A percentile compares a stretch with the other conserved stretches of the same genome.
phyloP scores from a whole-genome alignment of 2,888 invertebrate species.

The Onthophagus sagittarius region DNA sequence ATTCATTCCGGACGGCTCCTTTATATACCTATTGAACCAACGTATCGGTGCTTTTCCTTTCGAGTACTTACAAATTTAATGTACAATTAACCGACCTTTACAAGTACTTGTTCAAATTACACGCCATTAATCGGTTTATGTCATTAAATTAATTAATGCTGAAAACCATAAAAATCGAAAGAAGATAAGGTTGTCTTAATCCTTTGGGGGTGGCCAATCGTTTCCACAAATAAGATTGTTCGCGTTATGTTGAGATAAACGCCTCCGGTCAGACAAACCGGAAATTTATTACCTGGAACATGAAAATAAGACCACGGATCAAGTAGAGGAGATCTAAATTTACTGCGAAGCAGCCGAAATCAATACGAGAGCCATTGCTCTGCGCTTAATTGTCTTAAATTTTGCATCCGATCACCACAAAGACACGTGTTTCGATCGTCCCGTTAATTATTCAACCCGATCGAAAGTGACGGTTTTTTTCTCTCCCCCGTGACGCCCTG shows the following conservation, averaged over 20 bases:
- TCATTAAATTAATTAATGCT: neutral
- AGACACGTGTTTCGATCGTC: neutral
- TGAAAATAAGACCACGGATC: neutral
- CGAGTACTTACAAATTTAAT: neutral
- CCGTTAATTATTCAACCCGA: neutral
- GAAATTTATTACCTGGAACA: neutral
- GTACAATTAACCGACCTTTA: neutral
- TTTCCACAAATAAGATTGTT: neutral
- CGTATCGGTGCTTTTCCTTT: conserved; percentile 8
- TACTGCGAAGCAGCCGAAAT: neutral
- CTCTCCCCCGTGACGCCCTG: neutral
- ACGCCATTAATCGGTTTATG: neutral
- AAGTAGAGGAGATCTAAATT: neutral
- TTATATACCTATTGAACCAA: conserved; percentile 17
- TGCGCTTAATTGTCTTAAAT: neutral
- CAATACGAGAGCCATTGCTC: neutral
- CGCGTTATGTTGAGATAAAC: neutral
- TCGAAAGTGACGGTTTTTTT: neutral
- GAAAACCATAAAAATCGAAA: neutral
- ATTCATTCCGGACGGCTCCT: conserved; percentile 17
- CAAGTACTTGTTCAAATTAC: neutral
- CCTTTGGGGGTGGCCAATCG: neutral
- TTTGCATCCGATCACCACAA: neutral
- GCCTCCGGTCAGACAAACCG: neutral
- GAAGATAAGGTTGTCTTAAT: neutral